phyloP scores from a whole-genome alignment of 2,113 vertebrate species.

The Rhinolophus ferrumequinum region DNA sequence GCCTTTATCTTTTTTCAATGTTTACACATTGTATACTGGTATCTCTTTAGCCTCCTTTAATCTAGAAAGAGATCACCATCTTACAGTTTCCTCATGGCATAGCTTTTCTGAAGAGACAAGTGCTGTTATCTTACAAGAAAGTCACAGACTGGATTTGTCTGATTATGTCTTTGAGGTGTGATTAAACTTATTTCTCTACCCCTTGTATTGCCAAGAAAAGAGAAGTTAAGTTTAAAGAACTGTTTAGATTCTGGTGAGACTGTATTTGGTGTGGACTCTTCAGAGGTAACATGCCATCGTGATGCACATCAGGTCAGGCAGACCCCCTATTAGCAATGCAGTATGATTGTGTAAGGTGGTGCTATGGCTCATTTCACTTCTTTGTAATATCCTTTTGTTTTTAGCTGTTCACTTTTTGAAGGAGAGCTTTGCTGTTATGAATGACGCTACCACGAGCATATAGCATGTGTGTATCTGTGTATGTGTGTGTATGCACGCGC shows the following conservation, averaged over 20 bases:
- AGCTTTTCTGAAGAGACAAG: not conserved
- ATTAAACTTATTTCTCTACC: not conserved
- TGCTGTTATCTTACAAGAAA: not conserved
- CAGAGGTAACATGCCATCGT: not conserved
- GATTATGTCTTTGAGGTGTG: not conserved
- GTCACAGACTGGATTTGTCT: not conserved
- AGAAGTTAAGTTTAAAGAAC: not conserved
- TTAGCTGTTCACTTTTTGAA: not conserved
- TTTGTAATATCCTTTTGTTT: not conserved
- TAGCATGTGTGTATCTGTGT: not conserved
- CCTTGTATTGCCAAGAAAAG: not conserved
- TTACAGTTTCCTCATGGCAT: not conserved
- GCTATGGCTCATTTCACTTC: not conserved
- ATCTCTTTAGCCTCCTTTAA: not conserved
- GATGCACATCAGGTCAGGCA: fast-evolving
- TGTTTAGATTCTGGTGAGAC: not conserved
- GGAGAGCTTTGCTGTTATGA: not conserved
- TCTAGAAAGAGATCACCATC: not conserved
- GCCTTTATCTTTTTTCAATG: not conserved
- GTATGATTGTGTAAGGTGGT: not conserved
- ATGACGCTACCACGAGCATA: not conserved
- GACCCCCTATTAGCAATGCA: not conserved
- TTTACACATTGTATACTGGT: not conserved
- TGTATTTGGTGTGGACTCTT: not conserved
- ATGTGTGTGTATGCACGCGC: no score